Evolutionary conservation across 1,140 invertebrate species (phyloP), one percentile per base, ranked within the genome.

Genomic region (Drosophila nebulosa): DNA sequence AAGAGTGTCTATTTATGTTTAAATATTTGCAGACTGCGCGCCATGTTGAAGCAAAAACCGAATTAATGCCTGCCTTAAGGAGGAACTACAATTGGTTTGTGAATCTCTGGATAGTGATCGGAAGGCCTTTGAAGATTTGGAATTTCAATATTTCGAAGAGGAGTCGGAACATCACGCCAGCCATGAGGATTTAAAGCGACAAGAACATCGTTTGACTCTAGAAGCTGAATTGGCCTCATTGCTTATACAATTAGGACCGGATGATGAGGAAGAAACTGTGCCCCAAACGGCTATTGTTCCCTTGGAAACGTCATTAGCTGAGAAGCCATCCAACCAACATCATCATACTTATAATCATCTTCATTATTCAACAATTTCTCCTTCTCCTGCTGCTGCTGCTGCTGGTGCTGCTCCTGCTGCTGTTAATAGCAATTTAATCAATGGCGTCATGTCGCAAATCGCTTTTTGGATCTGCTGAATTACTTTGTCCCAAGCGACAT

Each of bases 91-190:
- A 64, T 93, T 86, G 69, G 77, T 95, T 21, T 94, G 95, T 70
- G 95, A 96, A 64, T 92, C 93, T 1, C 84, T 96, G 14, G 95
- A 96, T 63, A 95, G 94, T 64, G 95, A 96, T 78, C 93, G 93
- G 7, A 96, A 97, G 92, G 94, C 95, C 30, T 98, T 96, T 90
- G 97, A 99, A 92, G 97, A 98, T 91, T 92, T 98, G 14, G 97
- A 99, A 91, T 99, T 98, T 92, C 96, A 97, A 86, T 96, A 98
- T 90, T 93, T 98, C 63, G 98, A 99, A 92, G 96, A 97, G 83
- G 96, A 97, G 90, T 96, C 96, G 0, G 96, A 96, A 89, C 93
- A 95, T 93, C 93, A 96, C 59, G 95, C 95, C n/a, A 94, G 94
- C 12, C 93, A 96, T 57, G 97, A 98, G 92, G 96, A 97, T 80